A percentile compares a stretch with the other conserved stretches of the same genome.
Evolutionary conservation across 2,797 vertebrate species (phyloP).

Genomic region (Chaunax sp.): DNA sequence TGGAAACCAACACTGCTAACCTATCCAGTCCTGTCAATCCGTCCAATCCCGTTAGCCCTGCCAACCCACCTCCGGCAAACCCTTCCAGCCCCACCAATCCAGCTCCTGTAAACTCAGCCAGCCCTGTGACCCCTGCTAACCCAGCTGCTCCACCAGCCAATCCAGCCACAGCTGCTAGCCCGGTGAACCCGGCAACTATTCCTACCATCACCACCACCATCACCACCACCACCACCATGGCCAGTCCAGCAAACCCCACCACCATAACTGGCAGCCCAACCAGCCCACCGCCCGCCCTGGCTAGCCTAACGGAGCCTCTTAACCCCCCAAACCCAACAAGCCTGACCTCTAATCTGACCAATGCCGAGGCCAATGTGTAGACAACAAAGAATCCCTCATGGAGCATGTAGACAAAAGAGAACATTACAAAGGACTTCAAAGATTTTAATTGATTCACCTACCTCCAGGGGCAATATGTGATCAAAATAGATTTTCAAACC

Average conservation of each 20-base stretch:
- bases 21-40: conserved; percentile 68
- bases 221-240: conserved; percentile 45
- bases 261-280: conserved; percentile 71
- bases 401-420: conserved; percentile 88
- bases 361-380: conserved; percentile 97
- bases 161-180: conserved; percentile 57
- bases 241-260: conserved; percentile 52
- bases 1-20: conserved; percentile 83
- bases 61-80: conserved; percentile 48
- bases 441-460: conserved; percentile 97
- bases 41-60: conserved; percentile 50
- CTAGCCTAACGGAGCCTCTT: conserved; percentile 63
- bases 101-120: conserved; percentile 56
- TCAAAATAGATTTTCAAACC: conserved; percentile 80
- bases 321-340: conserved; percentile 73
- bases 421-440: conserved; percentile 93
- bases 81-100: conserved; percentile 52
- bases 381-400: conserved; percentile 79
- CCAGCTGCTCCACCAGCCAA: conserved; percentile 38
- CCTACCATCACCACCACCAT: conserved; percentile 50
- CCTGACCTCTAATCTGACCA: conserved; percentile 86
- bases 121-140: conserved; percentile 56
- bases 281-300: conserved; percentile 60
- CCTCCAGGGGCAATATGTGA: conserved; percentile 95
- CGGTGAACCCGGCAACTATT: conserved; percentile 65